These are phyloP conservation scores for Potamarius usumacintae DNA, from an alignment of 2,113 vertebrate genomes.

Conservation along the genomic window DNA sequence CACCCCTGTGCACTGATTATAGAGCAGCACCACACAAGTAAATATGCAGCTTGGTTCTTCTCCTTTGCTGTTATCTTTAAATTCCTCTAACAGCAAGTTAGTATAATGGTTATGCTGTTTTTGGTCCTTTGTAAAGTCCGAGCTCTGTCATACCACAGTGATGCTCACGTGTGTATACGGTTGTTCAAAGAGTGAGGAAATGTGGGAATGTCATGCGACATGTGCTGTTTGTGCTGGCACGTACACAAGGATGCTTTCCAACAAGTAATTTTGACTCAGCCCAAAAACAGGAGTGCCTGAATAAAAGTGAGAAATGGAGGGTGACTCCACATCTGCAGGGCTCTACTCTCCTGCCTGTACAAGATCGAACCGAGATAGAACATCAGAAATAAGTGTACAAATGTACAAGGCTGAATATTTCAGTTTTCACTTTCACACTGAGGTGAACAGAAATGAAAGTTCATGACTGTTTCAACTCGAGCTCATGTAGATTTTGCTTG, in stretches of 20 bases:
- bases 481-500: not conserved
- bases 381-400: not conserved
- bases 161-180: constrained; percentile 33
- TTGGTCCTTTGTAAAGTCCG: not conserved
- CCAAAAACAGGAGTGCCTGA: not conserved
- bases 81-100: constrained; percentile 35
- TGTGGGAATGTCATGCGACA: not conserved
- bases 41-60: constrained; percentile 36
- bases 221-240: not conserved
- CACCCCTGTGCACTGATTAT: constrained; percentile 30
- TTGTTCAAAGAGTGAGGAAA: not conserved
- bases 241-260: not conserved
- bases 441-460: not conserved
- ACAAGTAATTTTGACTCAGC: constrained; percentile 9
- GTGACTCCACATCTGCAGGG: not conserved
- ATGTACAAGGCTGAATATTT: not conserved
- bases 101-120: constrained; percentile 26
- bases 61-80: constrained; percentile 18
- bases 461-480: not conserved
- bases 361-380: not conserved
- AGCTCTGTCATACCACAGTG: constrained; percentile 18
- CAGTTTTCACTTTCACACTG: not conserved
- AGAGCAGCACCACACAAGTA: not conserved
- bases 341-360: not conserved
- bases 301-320: not conserved